These are phyloP conservation scores for Ceratina japonica DNA, from an alignment of 1,140 invertebrate genomes.

Conservation along the genomic window DNA sequence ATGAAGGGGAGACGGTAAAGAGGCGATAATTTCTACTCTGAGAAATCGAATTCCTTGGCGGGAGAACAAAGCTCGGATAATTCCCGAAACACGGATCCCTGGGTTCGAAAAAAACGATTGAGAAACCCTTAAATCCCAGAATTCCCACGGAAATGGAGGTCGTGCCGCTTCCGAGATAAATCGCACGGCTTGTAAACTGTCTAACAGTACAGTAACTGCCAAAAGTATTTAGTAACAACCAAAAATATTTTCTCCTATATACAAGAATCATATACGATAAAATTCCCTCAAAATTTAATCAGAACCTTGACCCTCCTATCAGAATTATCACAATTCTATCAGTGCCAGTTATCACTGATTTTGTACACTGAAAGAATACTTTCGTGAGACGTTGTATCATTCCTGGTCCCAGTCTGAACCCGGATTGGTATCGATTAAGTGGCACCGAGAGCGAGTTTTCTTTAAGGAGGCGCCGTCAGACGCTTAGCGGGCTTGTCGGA, in stretches of 20 bases:
- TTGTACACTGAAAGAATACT: background rate
- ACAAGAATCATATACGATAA: too few relatives aligned
- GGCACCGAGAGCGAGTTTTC: slow-evolving; percentile 55
- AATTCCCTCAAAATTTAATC: too few relatives aligned
- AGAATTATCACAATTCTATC: too few relatives aligned
- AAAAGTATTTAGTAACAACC: too few relatives aligned
- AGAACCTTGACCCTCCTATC: too few relatives aligned
- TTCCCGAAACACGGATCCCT: background rate
- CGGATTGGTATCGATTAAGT: slow-evolving; percentile 59
- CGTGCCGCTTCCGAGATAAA: slow-evolving; percentile 35
- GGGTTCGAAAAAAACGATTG: background rate
- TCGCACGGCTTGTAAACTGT: slow-evolving; percentile 30
- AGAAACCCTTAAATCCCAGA: background rate
- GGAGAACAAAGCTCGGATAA: background rate
- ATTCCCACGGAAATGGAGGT: slow-evolving; percentile 14
- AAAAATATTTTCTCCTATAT: too few relatives aligned
- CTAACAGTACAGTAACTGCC: too few relatives aligned
- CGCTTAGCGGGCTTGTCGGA: slow-evolving; percentile 60
- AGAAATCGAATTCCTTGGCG: background rate
- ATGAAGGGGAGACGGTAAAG: background rate
- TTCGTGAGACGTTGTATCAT: slow-evolving; percentile 5
- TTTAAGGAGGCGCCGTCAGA: slow-evolving; percentile 57
- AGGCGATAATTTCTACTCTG: background rate
- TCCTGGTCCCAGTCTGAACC: slow-evolving; percentile 47
- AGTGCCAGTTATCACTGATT: slow-evolving; percentile 6